phyloP scores from a whole-genome alignment of 2,888 invertebrate genomes.

The Lacanobia oleracea region DNA sequence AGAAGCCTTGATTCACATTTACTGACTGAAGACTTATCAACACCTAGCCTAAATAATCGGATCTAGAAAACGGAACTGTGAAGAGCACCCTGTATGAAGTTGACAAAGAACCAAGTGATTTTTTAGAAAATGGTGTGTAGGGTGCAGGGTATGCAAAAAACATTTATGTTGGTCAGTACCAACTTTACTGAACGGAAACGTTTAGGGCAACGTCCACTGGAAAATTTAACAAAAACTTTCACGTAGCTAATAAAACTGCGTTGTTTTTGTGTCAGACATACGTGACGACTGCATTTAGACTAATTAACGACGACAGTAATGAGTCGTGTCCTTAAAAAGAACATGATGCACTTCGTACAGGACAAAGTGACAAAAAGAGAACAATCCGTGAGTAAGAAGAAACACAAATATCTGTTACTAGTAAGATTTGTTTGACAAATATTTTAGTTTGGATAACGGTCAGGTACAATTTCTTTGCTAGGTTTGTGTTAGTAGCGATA shows the following conservation, averaged over 20 bases:
- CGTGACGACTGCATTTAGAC: conserved; percentile 46
- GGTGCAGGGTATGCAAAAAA: too few relatives aligned
- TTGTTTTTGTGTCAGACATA: conserved; percentile 25
- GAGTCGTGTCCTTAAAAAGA: conserved; percentile 41
- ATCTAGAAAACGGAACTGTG: background rate
- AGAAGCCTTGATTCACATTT: too few relatives aligned
- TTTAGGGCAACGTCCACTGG: background rate
- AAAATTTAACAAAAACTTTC: conserved; percentile 24
- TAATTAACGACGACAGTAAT: conserved; percentile 57
- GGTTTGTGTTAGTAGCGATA: conserved; percentile 14
- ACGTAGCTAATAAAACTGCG: conserved; percentile 10
- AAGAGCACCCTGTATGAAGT: background rate
- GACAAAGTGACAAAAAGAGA: conserved; percentile 41
- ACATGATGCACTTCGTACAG: conserved; percentile 28
- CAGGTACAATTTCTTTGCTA: conserved; percentile 1
- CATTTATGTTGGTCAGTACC: too few relatives aligned
- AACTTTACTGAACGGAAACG: conserved; percentile 8
- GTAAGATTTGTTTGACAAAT: conserved; percentile 28
- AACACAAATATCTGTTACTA: conserved; percentile 14
- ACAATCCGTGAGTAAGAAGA: conserved; percentile 18
- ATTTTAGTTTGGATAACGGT: conserved; percentile 30
- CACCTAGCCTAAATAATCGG: too few relatives aligned
- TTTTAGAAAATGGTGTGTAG: too few relatives aligned
- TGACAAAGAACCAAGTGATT: too few relatives aligned
- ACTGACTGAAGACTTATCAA: too few relatives aligned